Conservation (phyloP, 2,888 invertebrate genomes). For the Thyatira batis region DNA sequence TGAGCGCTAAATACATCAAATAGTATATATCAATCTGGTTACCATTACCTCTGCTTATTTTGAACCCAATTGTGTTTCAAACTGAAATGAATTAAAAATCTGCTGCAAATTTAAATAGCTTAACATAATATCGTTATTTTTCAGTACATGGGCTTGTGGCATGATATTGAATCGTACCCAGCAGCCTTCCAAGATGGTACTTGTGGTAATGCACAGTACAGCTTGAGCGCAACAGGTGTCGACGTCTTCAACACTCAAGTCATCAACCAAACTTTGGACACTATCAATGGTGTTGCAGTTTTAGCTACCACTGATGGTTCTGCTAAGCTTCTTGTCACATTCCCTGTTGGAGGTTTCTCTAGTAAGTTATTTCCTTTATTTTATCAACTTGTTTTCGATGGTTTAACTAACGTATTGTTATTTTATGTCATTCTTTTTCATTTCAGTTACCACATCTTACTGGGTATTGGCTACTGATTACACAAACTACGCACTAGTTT, state of each 20-base stretch:
- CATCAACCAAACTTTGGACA: constrained; percentile 67
- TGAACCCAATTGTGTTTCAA: too few relatives aligned
- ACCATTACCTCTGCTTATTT: too few relatives aligned
- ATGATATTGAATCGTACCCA: constrained; percentile 61
- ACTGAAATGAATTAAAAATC: too few relatives aligned
- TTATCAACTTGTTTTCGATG: neutral
- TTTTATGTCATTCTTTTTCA: constrained; percentile 11
- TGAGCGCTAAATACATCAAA: too few relatives aligned
- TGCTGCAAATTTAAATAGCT: too few relatives aligned
- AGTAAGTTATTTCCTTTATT: constrained; percentile 53
- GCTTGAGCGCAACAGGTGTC: constrained; percentile 41
- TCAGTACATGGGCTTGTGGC: constrained; percentile 45
- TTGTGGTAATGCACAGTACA: constrained; percentile 59
- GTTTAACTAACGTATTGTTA: neutral
- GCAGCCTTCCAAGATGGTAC: constrained; percentile 50
- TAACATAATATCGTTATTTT: too few relatives aligned
- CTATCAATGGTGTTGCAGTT: constrained; percentile 77
- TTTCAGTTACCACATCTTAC: constrained; percentile 64
- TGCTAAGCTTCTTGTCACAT: constrained; percentile 80
- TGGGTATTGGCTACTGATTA: constrained; percentile 87
- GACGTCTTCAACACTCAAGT: constrained; percentile 62
- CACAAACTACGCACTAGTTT: constrained; percentile 83
- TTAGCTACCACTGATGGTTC: constrained; percentile 59
- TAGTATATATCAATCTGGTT: too few relatives aligned
- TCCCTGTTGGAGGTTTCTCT: constrained; percentile 75